These are phyloP conservation scores for Myrmecobius fasciatus DNA, from an alignment of 2,113 vertebrate genomes.

Conservation along the genomic window DNA sequence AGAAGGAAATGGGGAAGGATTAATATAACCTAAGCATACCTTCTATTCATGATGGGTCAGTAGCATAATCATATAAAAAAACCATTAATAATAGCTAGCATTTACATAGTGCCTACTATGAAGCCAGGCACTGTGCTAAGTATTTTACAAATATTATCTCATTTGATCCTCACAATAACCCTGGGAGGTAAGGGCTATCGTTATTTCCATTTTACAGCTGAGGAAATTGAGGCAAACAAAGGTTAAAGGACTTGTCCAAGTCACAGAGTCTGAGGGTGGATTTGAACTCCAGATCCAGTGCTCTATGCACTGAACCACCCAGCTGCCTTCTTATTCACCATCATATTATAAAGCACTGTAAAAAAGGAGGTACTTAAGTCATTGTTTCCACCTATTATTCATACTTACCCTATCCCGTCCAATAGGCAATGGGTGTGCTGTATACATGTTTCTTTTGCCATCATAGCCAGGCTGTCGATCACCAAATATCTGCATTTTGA, in stretches of 20 bases:
- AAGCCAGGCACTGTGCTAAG: neutral
- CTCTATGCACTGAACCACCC: neutral
- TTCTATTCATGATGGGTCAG: neutral
- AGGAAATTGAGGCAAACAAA: neutral
- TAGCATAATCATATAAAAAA: neutral
- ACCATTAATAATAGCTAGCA: neutral
- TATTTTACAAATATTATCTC: neutral
- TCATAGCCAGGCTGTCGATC: slow-evolving; percentile 98
- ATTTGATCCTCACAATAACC: neutral
- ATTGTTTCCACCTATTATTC: neutral
- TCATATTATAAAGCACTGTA: neutral
- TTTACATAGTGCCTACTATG: neutral
- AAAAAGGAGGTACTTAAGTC: fast-evolving
- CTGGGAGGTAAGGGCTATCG: neutral
- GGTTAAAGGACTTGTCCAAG: neutral
- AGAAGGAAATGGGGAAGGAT: neutral
- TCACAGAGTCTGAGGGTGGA: neutral
- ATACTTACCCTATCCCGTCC: slow-evolving; percentile 93
- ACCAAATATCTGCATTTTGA: slow-evolving; percentile 99
- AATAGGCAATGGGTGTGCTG: slow-evolving; percentile 96
- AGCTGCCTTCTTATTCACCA: neutral
- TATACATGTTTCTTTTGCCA: slow-evolving; percentile 99
- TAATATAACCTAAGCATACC: neutral
- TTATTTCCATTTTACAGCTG: neutral
- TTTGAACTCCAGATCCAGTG: neutral